These are phyloP conservation scores for Chesias legatella DNA, from an alignment of 2,888 invertebrate genomes.

Conservation along the genomic window DNA sequence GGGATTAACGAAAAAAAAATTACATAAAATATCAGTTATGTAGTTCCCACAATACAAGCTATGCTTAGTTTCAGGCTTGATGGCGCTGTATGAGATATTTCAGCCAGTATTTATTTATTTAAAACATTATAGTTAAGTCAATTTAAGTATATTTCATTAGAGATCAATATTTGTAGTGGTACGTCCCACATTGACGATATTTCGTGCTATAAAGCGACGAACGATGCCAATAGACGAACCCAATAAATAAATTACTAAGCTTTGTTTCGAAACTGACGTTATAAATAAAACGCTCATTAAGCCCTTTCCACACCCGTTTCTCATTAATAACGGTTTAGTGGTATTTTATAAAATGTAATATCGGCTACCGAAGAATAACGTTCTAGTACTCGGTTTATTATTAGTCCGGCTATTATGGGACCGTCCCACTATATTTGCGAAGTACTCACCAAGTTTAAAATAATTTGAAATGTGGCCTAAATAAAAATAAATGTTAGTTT, in stretches of 20 bases:
- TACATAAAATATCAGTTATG: too few relatives aligned
- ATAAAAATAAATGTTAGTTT: too few relatives aligned
- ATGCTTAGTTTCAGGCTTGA: too few relatives aligned
- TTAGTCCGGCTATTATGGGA: slow-evolving; percentile 17
- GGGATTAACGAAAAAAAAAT: too few relatives aligned
- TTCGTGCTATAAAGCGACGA: slow-evolving; percentile 40
- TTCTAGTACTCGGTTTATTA: slow-evolving; percentile 33
- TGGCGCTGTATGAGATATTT: too few relatives aligned
- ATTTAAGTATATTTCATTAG: too few relatives aligned
- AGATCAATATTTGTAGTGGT: too few relatives aligned
- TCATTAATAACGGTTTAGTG: slow-evolving; percentile 32
- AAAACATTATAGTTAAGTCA: too few relatives aligned
- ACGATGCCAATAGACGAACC: slow-evolving; percentile 50
- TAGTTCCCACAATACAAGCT: too few relatives aligned
- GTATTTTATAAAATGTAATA: slow-evolving; percentile 30
- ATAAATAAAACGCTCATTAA: slow-evolving; percentile 46
- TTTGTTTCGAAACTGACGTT: slow-evolving; percentile 46
- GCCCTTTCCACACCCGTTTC: slow-evolving; percentile 35
- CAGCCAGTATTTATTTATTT: too few relatives aligned
- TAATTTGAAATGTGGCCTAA: too few relatives aligned
- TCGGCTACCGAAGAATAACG: slow-evolving; percentile 26
- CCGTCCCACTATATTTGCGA: slow-evolving; percentile 1
- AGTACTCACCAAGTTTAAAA: background rate
- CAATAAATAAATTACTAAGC: slow-evolving; percentile 45
- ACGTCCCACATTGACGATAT: slow-evolving; percentile 41